Evolutionary conservation across 2,888 invertebrate species (phyloP).

Genomic region (Eulithis prunata): DNA sequence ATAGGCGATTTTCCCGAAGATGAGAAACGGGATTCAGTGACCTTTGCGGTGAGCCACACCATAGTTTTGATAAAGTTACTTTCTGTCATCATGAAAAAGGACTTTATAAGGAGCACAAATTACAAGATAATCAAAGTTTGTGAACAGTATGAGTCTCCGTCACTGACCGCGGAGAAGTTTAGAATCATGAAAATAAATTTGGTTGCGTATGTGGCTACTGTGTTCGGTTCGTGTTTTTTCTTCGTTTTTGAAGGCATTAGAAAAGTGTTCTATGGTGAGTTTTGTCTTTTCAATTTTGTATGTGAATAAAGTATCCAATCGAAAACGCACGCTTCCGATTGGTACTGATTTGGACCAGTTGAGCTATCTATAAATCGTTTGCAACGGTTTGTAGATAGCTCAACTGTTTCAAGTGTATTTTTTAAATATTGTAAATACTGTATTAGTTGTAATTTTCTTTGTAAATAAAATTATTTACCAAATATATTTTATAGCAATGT

Average conservation of each 20-base stretch:
- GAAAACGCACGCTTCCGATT: not conserved
- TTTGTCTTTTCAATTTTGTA: not conserved
- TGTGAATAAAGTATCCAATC: not conserved
- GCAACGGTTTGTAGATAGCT: too few relatives aligned
- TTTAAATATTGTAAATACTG: too few relatives aligned
- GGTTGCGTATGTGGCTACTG: constrained; percentile 55
- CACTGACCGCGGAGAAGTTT: constrained; percentile 61
- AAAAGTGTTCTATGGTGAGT: constrained; percentile 60
- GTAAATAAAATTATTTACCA: not conserved
- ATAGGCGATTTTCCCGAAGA: constrained; percentile 69
- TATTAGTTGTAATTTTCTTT: too few relatives aligned
- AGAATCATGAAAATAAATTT: constrained; percentile 68
- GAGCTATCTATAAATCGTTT: too few relatives aligned
- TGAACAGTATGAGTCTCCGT: constrained; percentile 58
- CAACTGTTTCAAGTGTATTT: too few relatives aligned
- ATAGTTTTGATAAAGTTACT: constrained; percentile 70
- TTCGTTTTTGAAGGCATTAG: constrained; percentile 70
- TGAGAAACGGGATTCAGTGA: constrained; percentile 68
- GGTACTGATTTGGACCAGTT: too few relatives aligned
- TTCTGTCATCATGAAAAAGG: constrained; percentile 61
- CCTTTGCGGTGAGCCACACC: constrained; percentile 72
- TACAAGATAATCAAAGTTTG: constrained; percentile 62
- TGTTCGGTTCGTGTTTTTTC: constrained; percentile 60
- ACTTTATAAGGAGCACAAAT: constrained; percentile 60
- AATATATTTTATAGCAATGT: not conserved